Percentiles rank a stretch among this genome's conserved stretches.
phyloP scores from a whole-genome alignment of 2,113 vertebrate genomes.

The Puma concolor region DNA sequence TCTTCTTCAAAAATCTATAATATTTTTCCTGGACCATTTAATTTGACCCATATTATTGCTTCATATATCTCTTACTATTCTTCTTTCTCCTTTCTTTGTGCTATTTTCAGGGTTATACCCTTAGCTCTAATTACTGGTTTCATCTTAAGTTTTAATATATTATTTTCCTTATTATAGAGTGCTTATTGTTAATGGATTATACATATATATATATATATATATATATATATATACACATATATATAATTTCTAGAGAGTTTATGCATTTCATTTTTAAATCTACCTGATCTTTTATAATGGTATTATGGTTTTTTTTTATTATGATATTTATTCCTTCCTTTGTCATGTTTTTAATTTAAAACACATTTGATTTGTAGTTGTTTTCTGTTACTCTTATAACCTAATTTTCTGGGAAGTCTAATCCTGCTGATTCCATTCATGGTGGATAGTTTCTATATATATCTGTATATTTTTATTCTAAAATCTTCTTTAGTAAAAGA shows the following conservation, averaged over 20 bases:
- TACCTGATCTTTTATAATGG: background rate
- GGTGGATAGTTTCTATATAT: background rate
- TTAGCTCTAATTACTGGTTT: slow-evolving; percentile 19
- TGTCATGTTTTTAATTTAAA: background rate
- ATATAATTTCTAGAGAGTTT: background rate
- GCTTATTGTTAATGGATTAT: background rate
- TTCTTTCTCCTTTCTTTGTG: background rate
- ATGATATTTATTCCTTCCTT: background rate
- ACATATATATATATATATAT: background rate
- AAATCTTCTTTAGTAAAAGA: background rate
- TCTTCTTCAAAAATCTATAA: background rate
- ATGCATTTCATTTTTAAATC: background rate
- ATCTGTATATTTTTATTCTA: background rate
- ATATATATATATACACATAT: background rate
- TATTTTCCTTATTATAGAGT: background rate
- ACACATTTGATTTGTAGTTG: background rate
- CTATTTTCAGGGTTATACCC: background rate
- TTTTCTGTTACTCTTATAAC: background rate
- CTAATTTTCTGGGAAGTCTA: background rate
- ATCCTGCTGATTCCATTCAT: background rate
- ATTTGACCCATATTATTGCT: background rate
- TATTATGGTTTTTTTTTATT: background rate
- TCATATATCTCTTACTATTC: background rate
- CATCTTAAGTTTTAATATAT: background rate
- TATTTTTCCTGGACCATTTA: background rate